Base-by-base conservation (phyloP, 1,140 invertebrate genomes). In the Drosophila trapezifrons region DNA sequence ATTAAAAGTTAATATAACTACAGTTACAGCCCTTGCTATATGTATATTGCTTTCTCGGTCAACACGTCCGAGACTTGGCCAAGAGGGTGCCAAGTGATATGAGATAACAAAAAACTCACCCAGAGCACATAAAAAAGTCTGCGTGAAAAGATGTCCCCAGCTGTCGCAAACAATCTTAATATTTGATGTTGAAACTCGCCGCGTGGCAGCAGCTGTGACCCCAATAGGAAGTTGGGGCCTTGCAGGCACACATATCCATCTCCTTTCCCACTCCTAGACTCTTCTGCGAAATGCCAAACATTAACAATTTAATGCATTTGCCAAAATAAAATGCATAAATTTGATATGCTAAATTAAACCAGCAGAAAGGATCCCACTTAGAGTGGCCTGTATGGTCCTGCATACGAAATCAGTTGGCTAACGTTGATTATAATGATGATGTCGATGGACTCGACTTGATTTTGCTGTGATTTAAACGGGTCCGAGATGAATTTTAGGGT, bases 101-200 rank as follows among this genome's bases (percentile, higher is more conserved):
- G 51, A 37, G 51, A 37, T 59, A 80, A 64, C 73, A 43, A 18
- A 55, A 38, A 52, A 65, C 37, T 22, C 17, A 8, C 54, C 27
- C 35, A 35, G 17, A 56, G 29, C 43, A 49, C 51, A 69, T 49
- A 62, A 70, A 78, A 77, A 76, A 52, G 64, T 60, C 35, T 80
- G 62, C 57, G 59, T 29, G 35, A 47, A 57, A 81, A 78, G 57
- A 58, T 78, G 84, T 72, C 69, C 78, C 66, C 84, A 89, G 69
- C 84, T 89, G 84, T 76, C 80, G 56, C 65, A 55, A 69, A 56
- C 80, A 89, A 84, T 90, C 80, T 89, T 89, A 89, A 89, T 89
- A 89, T 89, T 89, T 89, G 77, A 89, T 89, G 84, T 78, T 60
- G 67, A 60, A 80, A 62, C 63, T 62, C 80, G 74, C 77, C 80